Evolutionary conservation across 2,113 vertebrate species (phyloP).

Genomic region (Dromas ardeola): DNA sequence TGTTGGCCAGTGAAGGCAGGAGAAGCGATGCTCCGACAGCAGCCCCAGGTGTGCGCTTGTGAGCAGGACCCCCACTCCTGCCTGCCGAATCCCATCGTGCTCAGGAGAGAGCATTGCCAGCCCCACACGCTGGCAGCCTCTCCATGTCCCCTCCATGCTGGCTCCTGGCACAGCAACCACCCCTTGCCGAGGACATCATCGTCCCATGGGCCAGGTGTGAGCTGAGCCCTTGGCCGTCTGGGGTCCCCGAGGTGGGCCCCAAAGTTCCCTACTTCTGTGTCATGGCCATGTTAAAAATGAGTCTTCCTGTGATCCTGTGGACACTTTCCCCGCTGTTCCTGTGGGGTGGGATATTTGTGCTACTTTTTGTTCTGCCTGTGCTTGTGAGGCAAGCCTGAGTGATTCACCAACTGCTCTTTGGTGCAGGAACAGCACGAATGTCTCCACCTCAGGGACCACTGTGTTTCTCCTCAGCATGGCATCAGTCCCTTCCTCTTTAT

Average conservation of each 20-base stretch:
- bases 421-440: too few species aligned
- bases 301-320: background rate
- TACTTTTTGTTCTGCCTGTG: background rate
- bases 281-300: background rate
- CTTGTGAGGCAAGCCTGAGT: background rate
- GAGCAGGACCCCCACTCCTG: background rate
- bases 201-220: background rate
- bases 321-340: too few species aligned
- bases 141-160: accelerated
- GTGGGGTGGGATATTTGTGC: background rate
- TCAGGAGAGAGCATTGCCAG: background rate
- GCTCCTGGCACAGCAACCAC: too few species aligned
- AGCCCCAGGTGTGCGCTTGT: accelerated
- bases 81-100: accelerated
- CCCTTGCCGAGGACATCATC: accelerated
- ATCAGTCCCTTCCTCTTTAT: background rate
- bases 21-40: background rate
- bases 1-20: background rate
- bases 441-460: accelerated
- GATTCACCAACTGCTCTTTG: background rate
- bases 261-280: background rate
- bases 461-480: accelerated
- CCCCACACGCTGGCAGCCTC: background rate
- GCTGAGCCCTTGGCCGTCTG: background rate
- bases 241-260: background rate